Conservation (phyloP, 2,797 vertebrate genomes). For the Spheniscus humboldti region DNA sequence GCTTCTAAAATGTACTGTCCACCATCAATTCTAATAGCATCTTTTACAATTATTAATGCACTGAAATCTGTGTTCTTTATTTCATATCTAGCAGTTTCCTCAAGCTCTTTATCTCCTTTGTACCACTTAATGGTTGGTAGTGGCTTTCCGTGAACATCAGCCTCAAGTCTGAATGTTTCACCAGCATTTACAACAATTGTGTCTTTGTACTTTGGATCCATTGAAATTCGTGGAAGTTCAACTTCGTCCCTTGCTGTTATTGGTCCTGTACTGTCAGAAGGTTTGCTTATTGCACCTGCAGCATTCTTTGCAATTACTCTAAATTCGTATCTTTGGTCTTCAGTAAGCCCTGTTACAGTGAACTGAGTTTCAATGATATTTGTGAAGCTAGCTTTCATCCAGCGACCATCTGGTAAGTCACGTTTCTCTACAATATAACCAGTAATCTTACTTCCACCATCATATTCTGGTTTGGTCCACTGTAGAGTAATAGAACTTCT, state of each 20-base stretch:
- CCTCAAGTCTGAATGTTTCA: slow-evolving; percentile 93
- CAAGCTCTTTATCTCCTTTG: slow-evolving; percentile 89
- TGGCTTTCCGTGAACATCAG: slow-evolving; percentile 92
- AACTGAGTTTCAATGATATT: slow-evolving; percentile 97
- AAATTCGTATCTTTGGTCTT: slow-evolving; percentile 96
- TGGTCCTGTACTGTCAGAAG: slow-evolving; percentile 95
- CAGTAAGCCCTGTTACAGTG: slow-evolving; percentile 89
- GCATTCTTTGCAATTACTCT: slow-evolving; percentile 98
- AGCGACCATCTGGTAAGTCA: slow-evolving; percentile 95
- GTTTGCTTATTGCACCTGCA: slow-evolving; percentile 91
- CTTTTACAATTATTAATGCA: slow-evolving; percentile 90
- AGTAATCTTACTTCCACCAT: slow-evolving; percentile 94
- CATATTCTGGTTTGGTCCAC: slow-evolving; percentile 97
- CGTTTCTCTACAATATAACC: slow-evolving; percentile 96
- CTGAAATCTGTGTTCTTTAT: slow-evolving; percentile 92
- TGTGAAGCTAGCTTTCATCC: slow-evolving; percentile 97
- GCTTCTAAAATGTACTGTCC: slow-evolving; percentile 90
- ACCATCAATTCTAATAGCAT: slow-evolving; percentile 88
- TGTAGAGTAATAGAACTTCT: slow-evolving; percentile 91
- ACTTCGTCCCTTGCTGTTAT: slow-evolving; percentile 92
- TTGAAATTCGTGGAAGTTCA: slow-evolving; percentile 92
- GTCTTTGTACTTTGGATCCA: slow-evolving; percentile 95
- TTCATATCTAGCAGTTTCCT: slow-evolving; percentile 88
- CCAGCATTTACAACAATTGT: slow-evolving; percentile 89
- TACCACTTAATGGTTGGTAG: slow-evolving; percentile 92